These are phyloP conservation scores for Lagorchestes hirsutus DNA, from an alignment of 2,797 vertebrate species.

Conservation along the genomic window DNA sequence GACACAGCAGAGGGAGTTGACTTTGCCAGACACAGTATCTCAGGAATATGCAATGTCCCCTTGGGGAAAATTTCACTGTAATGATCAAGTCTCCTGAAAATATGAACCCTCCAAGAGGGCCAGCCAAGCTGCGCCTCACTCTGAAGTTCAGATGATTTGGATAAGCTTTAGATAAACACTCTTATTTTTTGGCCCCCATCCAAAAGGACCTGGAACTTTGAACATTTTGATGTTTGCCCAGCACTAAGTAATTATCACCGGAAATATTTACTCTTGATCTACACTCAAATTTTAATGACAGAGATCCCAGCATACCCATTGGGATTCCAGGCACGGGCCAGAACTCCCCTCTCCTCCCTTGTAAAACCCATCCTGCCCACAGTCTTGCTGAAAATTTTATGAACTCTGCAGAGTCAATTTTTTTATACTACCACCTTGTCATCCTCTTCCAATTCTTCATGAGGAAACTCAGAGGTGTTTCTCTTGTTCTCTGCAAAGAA, in stretches of 20 bases:
- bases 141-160: slow-evolving; percentile 34
- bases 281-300: slow-evolving; percentile 73
- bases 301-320: slow-evolving; percentile 26
- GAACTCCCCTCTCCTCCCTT: background rate
- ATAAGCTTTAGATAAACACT: slow-evolving; percentile 74
- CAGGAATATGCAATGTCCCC: slow-evolving; percentile 49
- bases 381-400: background rate
- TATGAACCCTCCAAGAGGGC: background rate
- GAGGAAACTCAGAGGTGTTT: slow-evolving; percentile 2
- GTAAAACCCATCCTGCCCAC: background rate
- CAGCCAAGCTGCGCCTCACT: slow-evolving; percentile 48
- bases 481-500: slow-evolving; percentile 25
- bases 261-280: slow-evolving; percentile 75
- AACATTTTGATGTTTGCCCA: slow-evolving; percentile 51
- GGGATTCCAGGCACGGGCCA: slow-evolving; percentile 38
- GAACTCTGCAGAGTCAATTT: slow-evolving; percentile 18
- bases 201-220: slow-evolving; percentile 52
- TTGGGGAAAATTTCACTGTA: slow-evolving; percentile 21
- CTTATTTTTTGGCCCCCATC: background rate
- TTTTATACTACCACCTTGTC: background rate
- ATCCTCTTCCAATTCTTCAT: background rate
- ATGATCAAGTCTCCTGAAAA: slow-evolving; percentile 66
- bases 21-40: background rate
- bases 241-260: slow-evolving; percentile 70
- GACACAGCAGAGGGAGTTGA: background rate